Conservation (phyloP, 2,113 vertebrate genomes). For the Salminus brasiliensis region DNA sequence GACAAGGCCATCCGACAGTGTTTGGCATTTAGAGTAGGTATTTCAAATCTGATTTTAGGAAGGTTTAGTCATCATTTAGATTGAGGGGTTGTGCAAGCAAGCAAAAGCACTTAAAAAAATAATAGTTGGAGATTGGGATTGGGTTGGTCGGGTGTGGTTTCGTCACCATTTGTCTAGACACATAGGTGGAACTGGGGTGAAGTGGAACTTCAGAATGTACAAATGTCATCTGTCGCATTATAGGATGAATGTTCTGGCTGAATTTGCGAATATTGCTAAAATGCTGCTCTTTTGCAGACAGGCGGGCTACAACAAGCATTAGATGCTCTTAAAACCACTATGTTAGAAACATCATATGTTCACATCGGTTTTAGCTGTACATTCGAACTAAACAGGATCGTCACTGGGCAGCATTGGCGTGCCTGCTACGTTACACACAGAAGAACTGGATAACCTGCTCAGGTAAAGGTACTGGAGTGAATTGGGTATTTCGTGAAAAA, state of each 20-base stretch:
- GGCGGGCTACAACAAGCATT: not conserved
- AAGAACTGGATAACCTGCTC: not conserved
- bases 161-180: not conserved
- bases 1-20: slow-evolving; percentile 21
- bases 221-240: not conserved
- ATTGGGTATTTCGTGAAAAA: not conserved
- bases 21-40: slow-evolving; percentile 1
- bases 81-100: slow-evolving; percentile 1
- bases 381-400: not conserved
- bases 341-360: not conserved
- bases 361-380: not conserved
- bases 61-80: not conserved
- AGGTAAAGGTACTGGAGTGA: not conserved
- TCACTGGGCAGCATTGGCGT: not conserved
- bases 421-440: not conserved
- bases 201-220: not conserved
- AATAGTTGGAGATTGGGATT: not conserved
- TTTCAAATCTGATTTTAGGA: not conserved
- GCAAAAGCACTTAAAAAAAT: not conserved
- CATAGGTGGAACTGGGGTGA: not conserved
- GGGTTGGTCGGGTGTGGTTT: too few species aligned
- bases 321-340: not conserved
- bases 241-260: not conserved
- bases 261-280: too few species aligned
- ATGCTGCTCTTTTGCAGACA: not conserved